These are phyloP conservation scores for Cylloceria caligata DNA, from an alignment of 2,888 invertebrate genomes.

Conservation along the genomic window DNA sequence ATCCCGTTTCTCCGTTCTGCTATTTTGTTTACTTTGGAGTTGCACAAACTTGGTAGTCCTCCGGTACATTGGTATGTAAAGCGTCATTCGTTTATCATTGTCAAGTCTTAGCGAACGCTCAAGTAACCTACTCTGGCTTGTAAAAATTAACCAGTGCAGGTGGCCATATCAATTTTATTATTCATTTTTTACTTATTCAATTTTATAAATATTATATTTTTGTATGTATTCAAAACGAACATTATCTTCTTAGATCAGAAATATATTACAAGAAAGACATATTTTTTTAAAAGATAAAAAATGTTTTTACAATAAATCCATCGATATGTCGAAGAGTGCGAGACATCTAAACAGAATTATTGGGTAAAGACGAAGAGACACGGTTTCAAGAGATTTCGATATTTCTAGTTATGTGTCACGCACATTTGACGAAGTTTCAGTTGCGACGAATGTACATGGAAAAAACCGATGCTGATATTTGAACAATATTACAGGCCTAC, in stretches of 20 bases:
- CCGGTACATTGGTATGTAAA: not conserved
- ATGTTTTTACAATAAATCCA: not conserved
- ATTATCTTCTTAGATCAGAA: not conserved
- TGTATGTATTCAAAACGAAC: not conserved
- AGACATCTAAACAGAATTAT: not conserved
- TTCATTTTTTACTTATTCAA: too few species aligned
- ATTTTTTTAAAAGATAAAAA: not conserved
- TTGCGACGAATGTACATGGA: not conserved
- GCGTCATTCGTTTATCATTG: conserved; percentile 65
- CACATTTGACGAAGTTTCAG: not conserved
- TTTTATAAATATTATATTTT: not conserved
- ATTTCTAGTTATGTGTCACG: not conserved
- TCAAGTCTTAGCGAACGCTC: conserved; percentile 52
- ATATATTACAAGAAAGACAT: not conserved
- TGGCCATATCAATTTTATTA: not conserved
- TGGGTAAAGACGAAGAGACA: not conserved
- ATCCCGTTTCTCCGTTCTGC: too few species aligned
- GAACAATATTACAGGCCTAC: too few species aligned
- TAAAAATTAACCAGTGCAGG: not conserved
- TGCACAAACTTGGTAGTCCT: not conserved
- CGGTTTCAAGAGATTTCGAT: not conserved
- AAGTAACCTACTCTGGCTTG: not conserved
- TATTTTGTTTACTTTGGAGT: not conserved
- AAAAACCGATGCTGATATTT: conserved; percentile 18
- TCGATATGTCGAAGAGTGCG: not conserved